Evolutionary conservation across 2,797 vertebrate species (phyloP).

Genomic region (Coluber constrictor): DNA sequence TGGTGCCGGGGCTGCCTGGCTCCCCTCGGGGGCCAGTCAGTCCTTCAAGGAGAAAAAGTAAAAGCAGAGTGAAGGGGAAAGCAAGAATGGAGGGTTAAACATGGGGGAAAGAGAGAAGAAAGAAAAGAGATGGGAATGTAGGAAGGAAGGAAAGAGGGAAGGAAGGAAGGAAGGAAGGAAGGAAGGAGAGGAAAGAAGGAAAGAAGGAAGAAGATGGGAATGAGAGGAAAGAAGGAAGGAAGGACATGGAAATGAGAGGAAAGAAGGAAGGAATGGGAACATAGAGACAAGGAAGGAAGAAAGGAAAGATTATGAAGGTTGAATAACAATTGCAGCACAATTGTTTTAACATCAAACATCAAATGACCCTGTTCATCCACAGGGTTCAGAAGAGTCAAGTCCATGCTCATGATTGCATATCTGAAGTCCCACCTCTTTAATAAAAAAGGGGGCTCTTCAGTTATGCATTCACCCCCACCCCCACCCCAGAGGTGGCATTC

Average conservation of each 20-base stretch:
- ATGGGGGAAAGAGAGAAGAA: not conserved
- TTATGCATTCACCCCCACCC: not conserved
- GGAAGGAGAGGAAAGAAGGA: not conserved
- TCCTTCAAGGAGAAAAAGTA: constrained; percentile 66
- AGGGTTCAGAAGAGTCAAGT: not conserved
- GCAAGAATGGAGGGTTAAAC: not conserved
- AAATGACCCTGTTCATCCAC: not conserved
- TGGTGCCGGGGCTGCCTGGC: constrained; percentile 76
- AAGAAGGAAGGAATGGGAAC: not conserved
- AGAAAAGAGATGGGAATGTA: too few species aligned
- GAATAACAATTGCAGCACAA: not conserved
- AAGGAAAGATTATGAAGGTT: not conserved
- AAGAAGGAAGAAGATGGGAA: too few species aligned
- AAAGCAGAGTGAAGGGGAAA: not conserved
- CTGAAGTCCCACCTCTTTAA: not conserved
- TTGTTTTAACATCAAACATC: not conserved
- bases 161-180: not conserved
- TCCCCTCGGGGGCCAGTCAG: constrained; percentile 79
- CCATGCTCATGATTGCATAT: not conserved
- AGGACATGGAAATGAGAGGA: too few species aligned
- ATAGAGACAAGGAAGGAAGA: not conserved
- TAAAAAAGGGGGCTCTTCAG: not conserved
- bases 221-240: not conserved
- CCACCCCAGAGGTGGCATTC: too few species aligned
- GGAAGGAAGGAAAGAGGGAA: not conserved